Base-by-base conservation (phyloP, 92 coral and sea anemone genomes). In the Phymanthus crucifer region DNA sequence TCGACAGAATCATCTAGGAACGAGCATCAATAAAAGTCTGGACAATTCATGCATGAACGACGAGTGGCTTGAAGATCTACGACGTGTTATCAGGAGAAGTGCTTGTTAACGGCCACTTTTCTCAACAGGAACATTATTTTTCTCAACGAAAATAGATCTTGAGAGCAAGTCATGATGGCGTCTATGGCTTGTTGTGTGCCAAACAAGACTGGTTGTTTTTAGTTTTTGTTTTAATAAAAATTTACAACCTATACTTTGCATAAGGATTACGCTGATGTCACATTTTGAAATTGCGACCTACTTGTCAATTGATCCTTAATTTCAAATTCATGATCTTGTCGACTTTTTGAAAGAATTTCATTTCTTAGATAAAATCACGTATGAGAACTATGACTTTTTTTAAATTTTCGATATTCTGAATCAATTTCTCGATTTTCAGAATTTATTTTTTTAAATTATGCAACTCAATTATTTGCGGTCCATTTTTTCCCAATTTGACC, bases 81-180 rank as follows among this genome's bases (percentile, higher is more conserved):
- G 68, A 61, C 68, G 10, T 61, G 34, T 61, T n/a, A 61, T 61
- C 33, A 27, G 17, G 7, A 6, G 26, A 61, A 61, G 33, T 61
- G 68, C 68, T 29, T 61, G 68, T 61, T 61, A 61, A 61, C 68
- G 68, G 68, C 34, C 29, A 61, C 32, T 61, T 24, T 3, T 61
- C 14, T 10, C 29, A 34, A 61, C 68, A 61, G 68, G 29, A 11
- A 12, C 6, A 24, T 29, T 7, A 11, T 26, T 29, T 27, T 61
- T 61, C 3, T 6, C 10, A 27, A 61, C 34, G 13, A 61, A 24
- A 61, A 27, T 61, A 61, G 68, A 61, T 54, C 8, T 54, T 21
- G 48, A 43, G 48, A 43, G 48, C 2, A 43, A 43, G 48, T 10
- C 23, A 54, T 4, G 26, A 54, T 54, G 68, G 68, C 18, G 34